Evolutionary conservation across 1,140 invertebrate genomes (phyloP), one percentile per base, ranked within the genome.

Genomic region (Halesus radiatus): DNA sequence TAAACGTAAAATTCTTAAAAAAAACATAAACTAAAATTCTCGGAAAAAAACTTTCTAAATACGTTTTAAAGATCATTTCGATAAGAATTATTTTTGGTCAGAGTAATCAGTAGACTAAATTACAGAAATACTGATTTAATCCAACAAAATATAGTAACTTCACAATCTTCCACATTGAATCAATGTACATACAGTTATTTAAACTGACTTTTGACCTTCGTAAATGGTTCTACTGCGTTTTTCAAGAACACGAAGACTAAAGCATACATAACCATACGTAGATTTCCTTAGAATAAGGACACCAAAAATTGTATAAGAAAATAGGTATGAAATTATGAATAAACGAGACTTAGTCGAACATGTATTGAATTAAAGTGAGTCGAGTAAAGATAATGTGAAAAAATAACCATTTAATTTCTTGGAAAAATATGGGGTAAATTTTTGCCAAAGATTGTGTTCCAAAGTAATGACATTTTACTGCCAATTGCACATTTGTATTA

Each of bases 401-500:
- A 66, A 66, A 29, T n/a, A 15, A 50, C 16, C 32, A 76, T 62
- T 26, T 54, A 56, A 45, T 76, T 62, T 26, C 7, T 78, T 68
- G 37, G 37, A 77, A 58, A 56, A 54, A 54, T 54, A 78, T 68
- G 76, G 76, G 76, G 23, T 29, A 62, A 62, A 79, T 78, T 80
- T 82, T 72, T 79, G 81, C 81, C 81, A 83, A 83, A 82, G 50
- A 79, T 83, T 83, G 81, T 83, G 81, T 83, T 83, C 81, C 79
- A 22, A 80, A 80, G 79, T 79, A 83, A 79, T 73, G 62, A 79
- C 74, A 58, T 83, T 83, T 70, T 80, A 83, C 81, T 83, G 81
- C 81, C 81, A 83, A 83, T 80, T 80, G 81, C 81, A 83, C 79
- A 80, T 78, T 83, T 83, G 70, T 83, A 83, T 82, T 82, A 76